A percentile compares a stretch with the other conserved stretches of the same genome.
These are phyloP conservation scores for Sus cebifrons DNA, from an alignment of 2,797 vertebrate species.

Conservation along the genomic window DNA sequence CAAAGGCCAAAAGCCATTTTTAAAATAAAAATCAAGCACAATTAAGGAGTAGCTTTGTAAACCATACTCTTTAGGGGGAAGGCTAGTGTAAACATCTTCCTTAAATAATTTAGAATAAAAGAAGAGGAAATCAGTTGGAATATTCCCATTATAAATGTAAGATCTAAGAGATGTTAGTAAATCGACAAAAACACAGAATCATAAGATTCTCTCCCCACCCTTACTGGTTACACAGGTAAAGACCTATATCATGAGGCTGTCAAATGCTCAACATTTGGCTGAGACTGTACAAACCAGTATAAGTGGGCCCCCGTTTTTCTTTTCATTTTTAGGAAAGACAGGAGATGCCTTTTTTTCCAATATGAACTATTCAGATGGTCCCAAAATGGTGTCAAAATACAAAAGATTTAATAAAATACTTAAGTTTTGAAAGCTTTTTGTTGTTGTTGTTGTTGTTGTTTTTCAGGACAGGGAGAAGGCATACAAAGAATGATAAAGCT, in stretches of 20 bases:
- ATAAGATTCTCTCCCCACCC: neutral
- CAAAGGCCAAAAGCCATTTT: conserved; percentile 63
- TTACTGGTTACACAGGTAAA: neutral
- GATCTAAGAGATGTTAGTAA: conserved; percentile 16
- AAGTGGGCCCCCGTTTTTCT: conserved; percentile 11
- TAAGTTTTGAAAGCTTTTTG: neutral
- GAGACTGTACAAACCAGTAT: neutral
- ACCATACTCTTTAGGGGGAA: neutral
- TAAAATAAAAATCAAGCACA: conserved; percentile 48
- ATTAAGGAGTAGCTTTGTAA: conserved; percentile 2
- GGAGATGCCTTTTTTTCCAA: neutral
- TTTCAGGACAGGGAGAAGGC: conserved; percentile 6
- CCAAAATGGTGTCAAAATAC: conserved; percentile 60
- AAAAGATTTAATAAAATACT: conserved; percentile 54
- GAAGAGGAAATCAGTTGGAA: neutral
- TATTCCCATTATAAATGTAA: conserved; percentile 43
- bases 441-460: too few relatives aligned
- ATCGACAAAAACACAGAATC: conserved; percentile 17
- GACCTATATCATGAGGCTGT: neutral
- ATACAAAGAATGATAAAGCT: conserved; percentile 8
- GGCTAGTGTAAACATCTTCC: neutral
- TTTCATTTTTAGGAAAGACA: conserved; percentile 56
- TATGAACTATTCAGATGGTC: conserved; percentile 42
- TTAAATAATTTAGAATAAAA: conserved; percentile 23
- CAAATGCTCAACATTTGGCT: neutral